Conservation (phyloP, 1,140 invertebrate species). For the Lucilia cuprina region DNA sequence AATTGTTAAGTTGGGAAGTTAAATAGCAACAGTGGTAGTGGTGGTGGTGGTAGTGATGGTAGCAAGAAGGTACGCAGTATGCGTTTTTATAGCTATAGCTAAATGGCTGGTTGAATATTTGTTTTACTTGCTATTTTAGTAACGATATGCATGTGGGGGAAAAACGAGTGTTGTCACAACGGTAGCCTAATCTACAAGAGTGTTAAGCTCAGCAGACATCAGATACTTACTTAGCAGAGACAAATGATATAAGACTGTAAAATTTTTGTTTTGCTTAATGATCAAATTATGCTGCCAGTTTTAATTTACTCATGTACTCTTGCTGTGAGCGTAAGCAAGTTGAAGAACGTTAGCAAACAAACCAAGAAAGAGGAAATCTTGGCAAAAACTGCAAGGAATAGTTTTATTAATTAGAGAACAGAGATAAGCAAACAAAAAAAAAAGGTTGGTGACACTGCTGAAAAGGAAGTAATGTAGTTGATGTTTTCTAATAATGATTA, state of each 20-base stretch:
- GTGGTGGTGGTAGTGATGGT: background rate
- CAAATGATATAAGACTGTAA: background rate
- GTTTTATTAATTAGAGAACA: background rate
- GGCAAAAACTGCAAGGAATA: background rate
- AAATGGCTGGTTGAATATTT: background rate
- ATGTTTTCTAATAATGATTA: background rate
- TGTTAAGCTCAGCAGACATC: conserved; percentile 13
- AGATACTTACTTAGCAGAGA: conserved; percentile 11
- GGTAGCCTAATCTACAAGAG: conserved; percentile 16
- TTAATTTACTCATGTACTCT: background rate
- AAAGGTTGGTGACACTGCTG: background rate
- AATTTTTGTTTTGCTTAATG: conserved; percentile 3
- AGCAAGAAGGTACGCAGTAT: background rate
- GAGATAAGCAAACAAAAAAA: background rate
- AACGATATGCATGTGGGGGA: background rate
- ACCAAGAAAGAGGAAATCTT: background rate
- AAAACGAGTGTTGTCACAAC: background rate
- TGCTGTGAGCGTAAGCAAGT: too few species aligned
- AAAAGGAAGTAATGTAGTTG: background rate
- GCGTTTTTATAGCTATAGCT: background rate
- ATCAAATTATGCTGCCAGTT: conserved; percentile 14
- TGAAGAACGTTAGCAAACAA: background rate
- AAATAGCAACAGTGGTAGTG: background rate
- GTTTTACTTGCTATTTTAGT: background rate
- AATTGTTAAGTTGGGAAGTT: background rate